A percentile compares a stretch with the other conserved stretches of the same genome.
These are phyloP conservation scores for Lynx canadensis DNA, from an alignment of 2,113 vertebrate genomes.

Conservation along the genomic window DNA sequence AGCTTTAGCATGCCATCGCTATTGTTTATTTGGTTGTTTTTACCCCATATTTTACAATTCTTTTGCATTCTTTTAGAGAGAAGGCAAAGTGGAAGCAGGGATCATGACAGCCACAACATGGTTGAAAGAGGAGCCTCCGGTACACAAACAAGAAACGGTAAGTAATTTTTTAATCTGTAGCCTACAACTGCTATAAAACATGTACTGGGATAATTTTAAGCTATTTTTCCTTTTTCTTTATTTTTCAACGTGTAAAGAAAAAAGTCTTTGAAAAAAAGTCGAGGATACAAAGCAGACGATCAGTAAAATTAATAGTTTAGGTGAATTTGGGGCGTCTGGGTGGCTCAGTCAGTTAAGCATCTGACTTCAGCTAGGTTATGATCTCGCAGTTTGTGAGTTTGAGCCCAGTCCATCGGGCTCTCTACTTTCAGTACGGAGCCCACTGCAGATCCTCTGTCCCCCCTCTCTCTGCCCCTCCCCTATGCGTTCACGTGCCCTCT, in stretches of 20 bases:
- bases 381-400: too few relatives aligned
- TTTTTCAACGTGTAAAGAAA: not conserved
- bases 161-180: conserved; percentile 74
- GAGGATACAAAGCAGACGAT: not conserved
- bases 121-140: conserved; percentile 81
- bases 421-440: too few relatives aligned
- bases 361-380: too few relatives aligned
- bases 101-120: conserved; percentile 90
- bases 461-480: too few relatives aligned
- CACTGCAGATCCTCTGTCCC: too few relatives aligned
- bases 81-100: conserved; percentile 94
- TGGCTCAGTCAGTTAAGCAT: too few relatives aligned
- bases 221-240: not conserved
- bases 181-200: not conserved
- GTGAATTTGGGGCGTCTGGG: too few relatives aligned
- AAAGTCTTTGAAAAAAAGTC: not conserved
- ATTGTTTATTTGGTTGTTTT: not conserved
- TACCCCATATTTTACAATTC: not conserved
- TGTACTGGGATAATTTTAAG: not conserved
- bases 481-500: too few relatives aligned
- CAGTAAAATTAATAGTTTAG: conserved; percentile 27
- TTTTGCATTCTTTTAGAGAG: conserved; percentile 86
- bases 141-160: conserved; percentile 82
- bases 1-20: not conserved
- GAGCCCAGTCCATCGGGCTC: too few relatives aligned